Base-by-base conservation (phyloP, 2,888 invertebrate genomes). In the Zele albiditarsus region DNA sequence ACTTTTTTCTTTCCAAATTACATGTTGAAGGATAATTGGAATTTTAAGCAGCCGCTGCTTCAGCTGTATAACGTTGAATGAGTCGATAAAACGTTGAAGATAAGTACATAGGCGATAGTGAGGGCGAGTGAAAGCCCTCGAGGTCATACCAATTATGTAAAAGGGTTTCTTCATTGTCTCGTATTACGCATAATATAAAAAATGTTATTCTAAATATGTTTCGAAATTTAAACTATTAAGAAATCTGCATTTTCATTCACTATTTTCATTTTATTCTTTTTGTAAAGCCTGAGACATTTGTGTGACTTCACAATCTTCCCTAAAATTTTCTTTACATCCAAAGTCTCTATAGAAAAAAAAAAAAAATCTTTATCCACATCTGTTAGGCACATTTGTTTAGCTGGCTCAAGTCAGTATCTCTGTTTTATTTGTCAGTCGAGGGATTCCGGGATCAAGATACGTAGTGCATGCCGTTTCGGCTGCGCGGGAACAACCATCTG, bases 371-470 rank as follows among this genome's bases (percentile, higher is more conserved):
- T 67, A 10, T 57, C 57, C 69, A 76, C 82, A 82, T 82, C 80
- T 82, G 82, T 77, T 66, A 46, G 75, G 72, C 82, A 82, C 80
- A 77, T 82, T 80, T 81, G 77, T 81, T 80, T 77, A 77, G 71
- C 62, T 73, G 75, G 42, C 49, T 67, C n/a, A 58, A 77, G 38
- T 53, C 42, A 53, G 70, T 25, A 70, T 75, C 74, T 74, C 73
- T 75, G 79, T 79, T 79, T 77, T 38, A 38, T 38, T 38, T 38
- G 38, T 38, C 38, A 75, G 69, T 71, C 62, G 76, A 71, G 78
- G 77, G 77, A 78, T 77, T 68, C 67, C 31, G 74, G 71, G 76
- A 78, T 80, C 78, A 76, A 10, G 5, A 28, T 60, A 23, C 60
- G 58, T 70, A 78, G 80, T 76, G 10, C 77, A 80, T 75, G 77